Evolutionary conservation across 2,888 invertebrate species (phyloP), one percentile per base, ranked within the genome.

Genomic region (Xestia ashworthii): DNA sequence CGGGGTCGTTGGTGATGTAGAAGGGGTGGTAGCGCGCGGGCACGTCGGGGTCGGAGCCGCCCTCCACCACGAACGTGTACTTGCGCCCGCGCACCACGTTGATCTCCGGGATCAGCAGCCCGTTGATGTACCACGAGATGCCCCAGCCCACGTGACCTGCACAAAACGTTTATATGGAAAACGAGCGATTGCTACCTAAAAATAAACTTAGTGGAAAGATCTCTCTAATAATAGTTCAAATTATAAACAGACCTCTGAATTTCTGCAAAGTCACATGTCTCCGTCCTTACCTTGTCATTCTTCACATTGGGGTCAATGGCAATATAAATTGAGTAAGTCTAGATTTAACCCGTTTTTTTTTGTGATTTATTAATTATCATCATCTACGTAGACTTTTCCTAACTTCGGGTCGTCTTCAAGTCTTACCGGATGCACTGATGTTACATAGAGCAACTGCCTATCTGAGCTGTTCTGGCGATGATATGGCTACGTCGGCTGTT

Each of bases 101-200:
- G 88, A 99, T 98, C 96, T 98, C 99, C 0, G 99, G 99, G 86
- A 99, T 99, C 25, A 99, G 97, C 5, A 99, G 97, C 0, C 99
- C 99, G 94, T 99, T 99, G 91, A 99, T 98, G 96, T 99, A 99
- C 99, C 99, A 99, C 0, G 98, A 98, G 83, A 99, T 98, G 48
- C 99, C 99, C 99, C 99, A 99, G 55, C 99, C 99, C 32, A 99
- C 99, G 93, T 99, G 98, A 83, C 99, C 99, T 99, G 55, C 67
- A n/a, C 12, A 48, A 38, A 38, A 12, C 4, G 5, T n/a, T 50
- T 2, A 9, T 8, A 41, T 0, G 16, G 8, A 5, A 8, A 32
- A 50, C 32, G 4, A 48, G 6, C n/a, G 12, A 19, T 5, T 53
- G 38, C 5, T 25, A 19, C 9, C 16, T 4, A 50, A 19, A 41